Conservation (phyloP, 2,113 vertebrate species). For the Sclerurus mexicanus region DNA sequence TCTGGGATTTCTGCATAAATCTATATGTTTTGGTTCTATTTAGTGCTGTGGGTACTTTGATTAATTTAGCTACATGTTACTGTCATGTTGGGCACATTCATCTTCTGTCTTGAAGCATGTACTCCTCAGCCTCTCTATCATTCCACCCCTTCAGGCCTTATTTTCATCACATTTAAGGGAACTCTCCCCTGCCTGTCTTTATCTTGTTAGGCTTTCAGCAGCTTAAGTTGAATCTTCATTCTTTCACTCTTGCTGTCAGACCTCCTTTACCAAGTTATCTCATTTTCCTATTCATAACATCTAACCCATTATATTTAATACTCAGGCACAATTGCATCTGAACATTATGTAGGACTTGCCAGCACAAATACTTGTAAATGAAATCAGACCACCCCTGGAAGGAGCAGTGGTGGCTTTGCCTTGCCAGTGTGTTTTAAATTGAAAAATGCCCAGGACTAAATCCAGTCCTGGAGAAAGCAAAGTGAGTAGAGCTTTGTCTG, state of each 20-base stretch:
- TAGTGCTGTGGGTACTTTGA: conserved; percentile 71
- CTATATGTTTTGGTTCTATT: conserved; percentile 57
- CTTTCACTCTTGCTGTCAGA: conserved; percentile 75
- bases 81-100: conserved; percentile 89
- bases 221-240: conserved; percentile 78
- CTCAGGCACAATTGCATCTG: conserved; percentile 56
- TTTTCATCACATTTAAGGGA: conserved; percentile 80
- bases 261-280: conserved; percentile 66
- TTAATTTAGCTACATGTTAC: conserved; percentile 88
- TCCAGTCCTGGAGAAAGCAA: neutral
- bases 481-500: neutral
- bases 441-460: conserved; percentile 54
- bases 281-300: conserved; percentile 77
- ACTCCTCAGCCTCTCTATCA: conserved; percentile 82
- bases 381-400: conserved; percentile 55
- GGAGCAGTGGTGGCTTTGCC: neutral
- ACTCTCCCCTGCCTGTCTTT: conserved; percentile 79
- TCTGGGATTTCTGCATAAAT: conserved; percentile 49
- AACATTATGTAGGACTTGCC: conserved; percentile 43
- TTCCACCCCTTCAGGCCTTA: conserved; percentile 85
- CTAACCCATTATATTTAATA: conserved; percentile 63
- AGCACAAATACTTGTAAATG: conserved; percentile 57
- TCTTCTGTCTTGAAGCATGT: conserved; percentile 81
- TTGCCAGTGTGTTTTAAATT: conserved; percentile 40
- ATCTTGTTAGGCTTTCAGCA: conserved; percentile 80